Evolutionary conservation across 2,888 invertebrate genomes (phyloP).

Genomic region (Coecobrya sp.): DNA sequence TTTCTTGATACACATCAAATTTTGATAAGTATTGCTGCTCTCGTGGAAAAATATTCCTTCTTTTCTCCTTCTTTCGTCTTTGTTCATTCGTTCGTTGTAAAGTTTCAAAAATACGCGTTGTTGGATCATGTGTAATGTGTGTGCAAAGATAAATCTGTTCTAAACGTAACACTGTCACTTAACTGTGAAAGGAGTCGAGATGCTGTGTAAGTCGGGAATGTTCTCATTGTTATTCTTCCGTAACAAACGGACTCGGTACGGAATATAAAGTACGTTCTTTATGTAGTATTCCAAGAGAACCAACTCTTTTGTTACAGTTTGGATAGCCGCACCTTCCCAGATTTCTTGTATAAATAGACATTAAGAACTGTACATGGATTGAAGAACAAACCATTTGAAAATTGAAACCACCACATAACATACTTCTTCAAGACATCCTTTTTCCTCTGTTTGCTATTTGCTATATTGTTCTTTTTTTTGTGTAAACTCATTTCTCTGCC

Average conservation of each 20-base stretch:
- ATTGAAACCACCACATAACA: conserved; percentile 2
- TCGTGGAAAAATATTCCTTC: background rate
- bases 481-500: conserved; percentile 51
- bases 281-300: background rate
- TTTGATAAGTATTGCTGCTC: too few species aligned
- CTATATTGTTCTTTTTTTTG: conserved; percentile 18
- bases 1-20: too few species aligned
- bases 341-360: background rate
- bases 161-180: conserved; percentile 46
- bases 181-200: conserved; percentile 44
- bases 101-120: background rate
- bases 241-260: background rate
- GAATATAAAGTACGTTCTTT: conserved; percentile 10
- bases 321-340: background rate
- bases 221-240: conserved; percentile 46
- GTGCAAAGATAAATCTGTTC: conserved; percentile 43
- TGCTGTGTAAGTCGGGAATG: conserved; percentile 31
- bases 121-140: conserved; percentile 1
- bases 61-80: too few species aligned
- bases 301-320: background rate
- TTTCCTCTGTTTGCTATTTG: background rate
- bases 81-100: background rate
- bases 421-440: background rate
- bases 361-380: background rate
- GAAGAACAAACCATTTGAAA: conserved; percentile 12